Base-by-base conservation (phyloP, 2,113 vertebrate species). In the Bujurquina vittata region DNA sequence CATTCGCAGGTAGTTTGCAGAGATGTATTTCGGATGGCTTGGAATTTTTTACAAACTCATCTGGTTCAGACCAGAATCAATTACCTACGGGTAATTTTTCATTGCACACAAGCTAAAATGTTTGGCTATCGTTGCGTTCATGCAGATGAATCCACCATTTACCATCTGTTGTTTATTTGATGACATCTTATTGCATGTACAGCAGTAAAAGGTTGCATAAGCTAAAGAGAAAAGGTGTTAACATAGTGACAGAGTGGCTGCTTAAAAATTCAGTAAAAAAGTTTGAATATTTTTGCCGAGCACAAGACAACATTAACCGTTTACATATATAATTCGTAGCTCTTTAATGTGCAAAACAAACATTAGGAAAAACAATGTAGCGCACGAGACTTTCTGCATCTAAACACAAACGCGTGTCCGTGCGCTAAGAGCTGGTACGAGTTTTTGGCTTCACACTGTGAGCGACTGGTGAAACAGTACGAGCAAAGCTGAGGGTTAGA, bases 301-400 rank as follows among this genome's bases (percentile, higher is more conserved):
- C 18, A 81, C 7, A 37, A 14, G 74, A 52, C 26, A 79, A 79
- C 65, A 20, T 77, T 0, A 76, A 63, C 7, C 9, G 12, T 12
- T 33, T 82, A 75, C 62, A 78, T 54, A 74, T 22, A n/a, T 72
- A 4, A 55, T 69, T 60, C n/a, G 14, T 52, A 31, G 26, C 2
- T 85, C 14, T 62, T 77, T 79, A 40, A 59, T 63, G 81, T 89
- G 80, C 73, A 88, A 81, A 84, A 79, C 20, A 65, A 78, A 84
- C 80, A 9, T 29, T 52, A 57, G 40, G 33, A 57, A 29, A 54
- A 49, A 75, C 5, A 43, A 54, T 83, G 40, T 57, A 29, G 55
- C 23, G 65, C 52, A 76, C 54, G 26, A 75, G 58, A 81, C 35
- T 18, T 82, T 80, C 55, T 83, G 62, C 6, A 61, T 67, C 83